phyloP scores from a whole-genome alignment of 1,140 invertebrate species.

The Pseudobourletiella spinata region DNA sequence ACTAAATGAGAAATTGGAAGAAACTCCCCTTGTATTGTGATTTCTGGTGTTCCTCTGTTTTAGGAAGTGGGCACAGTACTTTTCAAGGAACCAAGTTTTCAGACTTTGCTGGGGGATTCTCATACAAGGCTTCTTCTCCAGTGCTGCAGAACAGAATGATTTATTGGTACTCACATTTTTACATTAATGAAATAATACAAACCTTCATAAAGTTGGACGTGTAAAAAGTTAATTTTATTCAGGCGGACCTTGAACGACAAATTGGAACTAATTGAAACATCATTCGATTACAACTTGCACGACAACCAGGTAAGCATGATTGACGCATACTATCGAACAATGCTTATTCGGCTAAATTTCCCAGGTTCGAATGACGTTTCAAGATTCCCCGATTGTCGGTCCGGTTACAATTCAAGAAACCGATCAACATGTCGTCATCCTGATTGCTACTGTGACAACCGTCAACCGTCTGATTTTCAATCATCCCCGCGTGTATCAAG shows the following conservation, averaged over 20 bases:
- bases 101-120: slow-evolving; percentile 33
- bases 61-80: slow-evolving; percentile 33
- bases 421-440: slow-evolving; percentile 21
- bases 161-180: too few relatives aligned
- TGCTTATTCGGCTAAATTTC: too few relatives aligned
- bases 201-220: background rate
- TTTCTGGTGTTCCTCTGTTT: slow-evolving; percentile 1
- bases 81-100: slow-evolving; percentile 36
- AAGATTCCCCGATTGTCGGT: slow-evolving; percentile 32
- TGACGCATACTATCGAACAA: too few relatives aligned
- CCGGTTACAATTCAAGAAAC: slow-evolving; percentile 33
- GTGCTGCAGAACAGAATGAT: slow-evolving; percentile 28
- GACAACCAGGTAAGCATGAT: slow-evolving; percentile 28
- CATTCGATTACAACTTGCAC: slow-evolving; percentile 30
- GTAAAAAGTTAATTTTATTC: background rate
- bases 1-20: background rate
- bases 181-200: background rate
- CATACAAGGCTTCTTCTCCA: slow-evolving; percentile 21
- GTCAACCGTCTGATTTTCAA: slow-evolving; percentile 30
- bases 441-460: slow-evolving; percentile 31
- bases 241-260: slow-evolving; percentile 33
- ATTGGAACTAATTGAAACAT: slow-evolving; percentile 30
- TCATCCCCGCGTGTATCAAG: slow-evolving; percentile 20
- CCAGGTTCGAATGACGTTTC: slow-evolving; percentile 31
- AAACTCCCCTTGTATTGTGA: too few relatives aligned